Conservation (phyloP, 1,140 invertebrate genomes). For the Calephelis nemesis region DNA sequence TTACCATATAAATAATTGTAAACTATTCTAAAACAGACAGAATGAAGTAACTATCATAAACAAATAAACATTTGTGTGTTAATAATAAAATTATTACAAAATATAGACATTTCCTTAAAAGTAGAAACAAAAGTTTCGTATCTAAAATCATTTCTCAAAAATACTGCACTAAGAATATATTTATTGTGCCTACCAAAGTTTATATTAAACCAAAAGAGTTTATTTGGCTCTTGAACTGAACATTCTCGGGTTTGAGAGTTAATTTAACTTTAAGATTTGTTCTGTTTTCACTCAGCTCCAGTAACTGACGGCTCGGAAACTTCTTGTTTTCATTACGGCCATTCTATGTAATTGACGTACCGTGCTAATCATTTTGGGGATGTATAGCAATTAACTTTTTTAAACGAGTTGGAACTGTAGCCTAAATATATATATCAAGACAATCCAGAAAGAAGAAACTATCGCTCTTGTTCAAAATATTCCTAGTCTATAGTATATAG, state of each 20-base stretch:
- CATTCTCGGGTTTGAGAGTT: conserved; percentile 40
- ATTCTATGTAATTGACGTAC: conserved; percentile 28
- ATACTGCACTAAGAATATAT: background rate
- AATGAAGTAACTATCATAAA: too few species aligned
- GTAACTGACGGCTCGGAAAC: conserved; percentile 35
- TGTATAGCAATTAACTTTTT: background rate
- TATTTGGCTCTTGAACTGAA: conserved; percentile 27
- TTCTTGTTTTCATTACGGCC: conserved; percentile 37
- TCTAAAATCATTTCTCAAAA: conserved; percentile 9
- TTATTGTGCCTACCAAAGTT: conserved; percentile 2
- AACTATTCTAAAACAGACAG: too few species aligned
- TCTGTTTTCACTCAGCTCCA: conserved; percentile 42
- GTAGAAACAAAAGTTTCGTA: background rate
- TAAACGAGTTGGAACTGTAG: background rate
- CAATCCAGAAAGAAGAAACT: too few species aligned
- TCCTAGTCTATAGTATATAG: too few species aligned
- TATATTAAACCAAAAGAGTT: conserved; percentile 11
- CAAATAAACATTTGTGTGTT: too few species aligned
- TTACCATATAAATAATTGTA: too few species aligned
- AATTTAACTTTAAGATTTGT: conserved; percentile 59
- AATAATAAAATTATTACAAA: too few species aligned
- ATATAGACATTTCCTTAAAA: too few species aligned
- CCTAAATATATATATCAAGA: background rate
- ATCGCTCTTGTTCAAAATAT: too few species aligned
- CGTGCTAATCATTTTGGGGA: conserved; percentile 6